Evolutionary conservation across 1,140 invertebrate genomes (phyloP), one percentile per base, ranked within the genome.

Genomic region (Rhopalosiphum maidis): DNA sequence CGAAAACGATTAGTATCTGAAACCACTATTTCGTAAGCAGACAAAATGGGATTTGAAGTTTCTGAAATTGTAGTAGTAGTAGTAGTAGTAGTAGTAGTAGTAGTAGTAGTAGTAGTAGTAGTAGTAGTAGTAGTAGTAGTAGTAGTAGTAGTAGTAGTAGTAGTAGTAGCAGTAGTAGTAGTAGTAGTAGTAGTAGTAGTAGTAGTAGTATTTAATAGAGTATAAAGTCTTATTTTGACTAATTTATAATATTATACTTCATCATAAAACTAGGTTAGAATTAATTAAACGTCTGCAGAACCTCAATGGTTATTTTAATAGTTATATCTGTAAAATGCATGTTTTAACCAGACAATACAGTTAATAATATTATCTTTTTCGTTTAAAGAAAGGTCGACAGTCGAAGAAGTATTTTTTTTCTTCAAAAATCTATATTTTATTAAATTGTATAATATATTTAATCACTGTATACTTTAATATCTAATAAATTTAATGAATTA

Each of bases 231-330:
- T 89, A 54, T 89, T 35, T 35, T 7, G 87, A 8, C 2, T 41
- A 55, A 41, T 90, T 55, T 68, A 41, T 90, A 22, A 37, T 48
- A 77, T 77, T 77, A 54, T 30, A 30, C 4, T 68, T 30, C 11
- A 30, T 68, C 30, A n/a, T 68, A 90, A 90, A 90, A 90, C 55
- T 37, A 43, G 89, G 37, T 68, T 43, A 43, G 55, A 90, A 90
- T 90, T 68, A 90, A 68, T 91, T 77, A 91, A 91, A n/a, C 3
- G 15, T 35, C 37, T 41, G 30, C 60, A 22, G 25, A 9, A 6
- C 9, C 15, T 90, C 22, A 41, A 43, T 2, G 41, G 41, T 41
- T 41, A 41, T 41, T 41, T 41, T 55, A 60, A 68, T 68, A 90
- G 89, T 60, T 43, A 15, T 30, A 90, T 43, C 54, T 18, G 7